Evolutionary conservation across 2,113 vertebrate species (phyloP), one percentile per base, ranked within the genome.

Genomic region (Myanophis thanlyinensis): DNA sequence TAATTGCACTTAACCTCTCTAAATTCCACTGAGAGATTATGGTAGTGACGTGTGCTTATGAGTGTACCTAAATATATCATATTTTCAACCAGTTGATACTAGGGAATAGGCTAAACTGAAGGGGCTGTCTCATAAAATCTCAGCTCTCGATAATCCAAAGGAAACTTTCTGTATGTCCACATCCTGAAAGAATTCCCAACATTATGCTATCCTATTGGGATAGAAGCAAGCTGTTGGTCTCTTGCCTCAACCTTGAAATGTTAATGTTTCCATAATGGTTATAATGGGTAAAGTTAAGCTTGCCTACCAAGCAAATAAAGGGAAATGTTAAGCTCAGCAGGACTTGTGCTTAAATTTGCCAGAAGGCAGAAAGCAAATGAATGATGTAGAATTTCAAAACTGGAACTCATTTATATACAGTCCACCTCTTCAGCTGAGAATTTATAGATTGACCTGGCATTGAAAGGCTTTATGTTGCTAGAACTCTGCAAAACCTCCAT

Each of bases 171-270:
- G 54, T 52, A 49, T 84, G 23, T 35, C 12, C 53, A 46, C 22
- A 27, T 47, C 27, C 35, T 92, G 18, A 92, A 27, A 85, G 0
- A 47, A 27, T 89, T 56, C 49, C 54, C 52, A 92, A 46, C 3
- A 59, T 30, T 85, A 9, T 23, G 49, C 51, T 40, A 1, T 22
- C 67, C 20, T 62, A 44, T 44, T 80, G 12, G 90, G n/a, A 92
- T 85, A 62, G 0, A 13, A 49, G 0, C 6, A 1, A 90, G 87
- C 4, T 3, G 7, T 25, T 30, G 8, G 1, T 86, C 35, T 73
- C 89, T 1, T 87, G 25, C 67, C 92, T 0, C 35, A 0, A 0
- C 1, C 48, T 4, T 35, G 12, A 0, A 54, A 56, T 0, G 2
- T 91, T 15, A 73, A 67, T 52, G 23, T 85, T 92, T 12, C 35